These are phyloP conservation scores for Myotis brandtii DNA, from an alignment of 2,113 vertebrate genomes.

Conservation along the genomic window DNA sequence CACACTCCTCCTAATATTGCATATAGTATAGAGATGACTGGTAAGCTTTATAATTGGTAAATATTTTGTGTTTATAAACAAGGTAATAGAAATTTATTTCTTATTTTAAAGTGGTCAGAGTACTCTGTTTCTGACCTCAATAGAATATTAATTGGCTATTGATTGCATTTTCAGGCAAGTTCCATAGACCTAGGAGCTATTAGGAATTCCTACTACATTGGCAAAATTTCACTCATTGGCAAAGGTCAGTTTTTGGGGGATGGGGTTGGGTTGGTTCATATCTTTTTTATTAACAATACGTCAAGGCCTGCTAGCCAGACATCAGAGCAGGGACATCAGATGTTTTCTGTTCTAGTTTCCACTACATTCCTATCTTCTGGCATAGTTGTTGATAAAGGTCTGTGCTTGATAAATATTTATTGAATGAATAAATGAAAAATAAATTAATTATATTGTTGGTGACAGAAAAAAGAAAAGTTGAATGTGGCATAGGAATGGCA, in stretches of 20 bases:
- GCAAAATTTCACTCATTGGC: background rate
- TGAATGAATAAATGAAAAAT: background rate
- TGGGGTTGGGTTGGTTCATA: background rate
- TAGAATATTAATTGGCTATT: background rate
- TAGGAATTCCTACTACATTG: background rate
- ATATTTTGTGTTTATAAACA: conserved; percentile 45
- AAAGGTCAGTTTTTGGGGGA: background rate
- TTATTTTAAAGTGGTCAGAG: conserved; percentile 11
- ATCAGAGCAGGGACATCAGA: background rate
- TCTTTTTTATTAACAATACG: background rate
- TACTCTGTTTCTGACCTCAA: background rate
- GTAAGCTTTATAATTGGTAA: background rate
- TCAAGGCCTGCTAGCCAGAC: background rate
- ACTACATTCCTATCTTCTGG: background rate
- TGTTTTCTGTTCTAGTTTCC: background rate
- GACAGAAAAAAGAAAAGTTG: background rate
- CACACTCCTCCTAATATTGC: background rate
- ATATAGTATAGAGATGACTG: background rate
- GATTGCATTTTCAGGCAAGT: conserved; percentile 5
- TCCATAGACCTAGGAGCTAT: background rate
- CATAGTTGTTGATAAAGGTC: background rate
- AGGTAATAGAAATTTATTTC: background rate
- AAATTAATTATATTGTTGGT: background rate
- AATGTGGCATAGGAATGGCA: background rate
- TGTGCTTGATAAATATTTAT: background rate